Base-by-base conservation (phyloP, 2,888 invertebrate species). In the Microctonus brassicae region DNA sequence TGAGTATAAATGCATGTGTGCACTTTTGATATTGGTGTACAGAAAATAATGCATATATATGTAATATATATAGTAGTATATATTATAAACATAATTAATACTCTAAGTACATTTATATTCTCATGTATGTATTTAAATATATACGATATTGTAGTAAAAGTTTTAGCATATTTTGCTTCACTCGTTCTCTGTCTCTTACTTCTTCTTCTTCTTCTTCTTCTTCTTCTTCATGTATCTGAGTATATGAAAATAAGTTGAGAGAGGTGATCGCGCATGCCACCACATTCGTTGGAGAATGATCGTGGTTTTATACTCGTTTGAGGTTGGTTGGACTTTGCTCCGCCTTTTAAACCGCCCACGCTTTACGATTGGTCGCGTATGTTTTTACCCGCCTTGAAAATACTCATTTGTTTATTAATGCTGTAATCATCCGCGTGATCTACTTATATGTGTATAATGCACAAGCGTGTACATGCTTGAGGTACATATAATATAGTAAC, bases 371-470 rank as follows among this genome's bases (percentile, higher is more conserved):
- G 87, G 87, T 79, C 81, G 79, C 36, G 33, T 29, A 77, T 74
- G 76, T 78, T 80, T 81, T 81, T 83, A 83, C 84, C 84, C 85
- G 85, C 86, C 83, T 83, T 80, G 17, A 47, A 47, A 80, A 83
- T 86, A 81, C 85, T 87, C 87, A 87, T 87, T 87, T 87, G 87
- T 86, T 87, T 87, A 87, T 87, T 87, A 87, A 87, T 87, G 87
- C 86, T 86, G 87, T 87, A 87, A 87, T 87, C 86, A 86, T 82
- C 81, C 62, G 67, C 81, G 81, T 81, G 84, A 87, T 86, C 84
- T 84, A 84, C 87, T 86, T 85, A 84, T 85, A 84, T 86, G n/a
- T n/a, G n/a, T n/a, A n/a, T n/a, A n/a, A n/a, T n/a, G n/a, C n/a
- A n/a, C n/a, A n/a, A n/a, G n/a, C n/a, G n/a, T n/a, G n/a, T n/a